Evolutionary conservation across 2,797 vertebrate species (phyloP), one percentile per base, ranked within the genome.

Genomic region (Crypturellus tataupa): DNA sequence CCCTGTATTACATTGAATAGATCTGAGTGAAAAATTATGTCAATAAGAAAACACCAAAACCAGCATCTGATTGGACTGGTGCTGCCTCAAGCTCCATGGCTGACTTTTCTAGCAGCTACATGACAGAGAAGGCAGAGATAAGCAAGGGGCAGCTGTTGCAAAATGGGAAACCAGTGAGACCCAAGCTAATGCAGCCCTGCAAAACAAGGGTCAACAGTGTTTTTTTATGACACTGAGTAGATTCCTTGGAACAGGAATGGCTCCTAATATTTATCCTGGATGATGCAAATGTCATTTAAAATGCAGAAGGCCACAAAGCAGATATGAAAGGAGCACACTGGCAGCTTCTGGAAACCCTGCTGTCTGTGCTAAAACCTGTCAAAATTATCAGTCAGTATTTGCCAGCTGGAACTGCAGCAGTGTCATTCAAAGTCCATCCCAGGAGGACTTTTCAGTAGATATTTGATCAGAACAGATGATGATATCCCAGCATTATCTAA

Each of bases 331-430:
- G n/a, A 67, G 18, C 40, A 56, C 46, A 5, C 10, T 24, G 69
- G 47, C 75, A 87, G 84, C 76, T 78, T 65, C 35, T 70, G 71
- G 62, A 81, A 87, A 69, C 29, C 40, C 51, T 88, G 56, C 46
- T 81, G 49, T 27, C 67, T 69, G 15, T 40, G 21, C 67, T 79
- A 73, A 69, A 70, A 75, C 25, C 1, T 0, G 8, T 56, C 51
- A 62, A 62, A 65, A 51, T 24, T 49, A 58, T 29, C 70, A 69
- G 49, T 10, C 33, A 63, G 39, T 39, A 69, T 65, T 37, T 70
- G 71, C 35, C 84, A 75, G 10, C 40, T 65, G 62, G 65, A 73
- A 53, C 47, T 60, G 51, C 65, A 87, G n/a, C 5, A 31, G 17
- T 4, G 10, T 70, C 25, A 69, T 55, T 73, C 62, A n/a, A 11